Evolutionary conservation across 2,113 vertebrate species (phyloP), one percentile per base, ranked within the genome.

Genomic region (Megaptera novaeangliae): DNA sequence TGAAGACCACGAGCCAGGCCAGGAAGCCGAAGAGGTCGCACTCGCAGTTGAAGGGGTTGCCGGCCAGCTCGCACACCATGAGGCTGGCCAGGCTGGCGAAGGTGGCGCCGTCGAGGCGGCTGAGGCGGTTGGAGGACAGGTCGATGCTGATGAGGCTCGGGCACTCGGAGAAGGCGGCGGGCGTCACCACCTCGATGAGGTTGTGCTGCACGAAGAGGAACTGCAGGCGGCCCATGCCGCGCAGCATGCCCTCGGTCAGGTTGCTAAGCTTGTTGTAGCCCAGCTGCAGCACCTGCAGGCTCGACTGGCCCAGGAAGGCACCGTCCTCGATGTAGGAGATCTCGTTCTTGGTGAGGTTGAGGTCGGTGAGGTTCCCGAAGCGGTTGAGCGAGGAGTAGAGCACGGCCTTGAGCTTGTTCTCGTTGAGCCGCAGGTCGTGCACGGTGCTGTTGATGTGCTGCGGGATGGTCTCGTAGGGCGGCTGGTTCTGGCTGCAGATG

Each of bases 401-500:
- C 97, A 99, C 99, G 1, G 99, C 99, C 98, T 99, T 99, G 82
- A 99, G 99, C 97, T 99, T 99, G 98, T 99, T 99, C 98, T 99
- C 99, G 0, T 99, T 99, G 97, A 99, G 99, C 84, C 99, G 98
- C 97, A 99, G 99, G 98, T 99, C 99, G 0, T 99, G 99, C 97
- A 99, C 99, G 0, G 99, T 99, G 99, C 99, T 99, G 98, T 99
- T 99, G 98, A 99, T 99, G 96, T 99, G 99, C 98, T 99, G 99
- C 25, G 99, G 99, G 86, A 99, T 99, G 98, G 99, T 99, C 98
- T 99, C 99, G 1, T 99, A 99, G 0, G 99, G 99, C 7, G 99
- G 99, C 98, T 99, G 99, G 99, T 99, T 99, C 98, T 99, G 99
- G 98, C 99, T 99, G 99, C 99, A 99, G 98, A 99, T 99, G 94